A percentile compares a stretch with the other conserved stretches of the same genome.
Evolutionary conservation across 2,113 vertebrate species (phyloP).

Genomic region (Ginglymostoma cirratum): DNA sequence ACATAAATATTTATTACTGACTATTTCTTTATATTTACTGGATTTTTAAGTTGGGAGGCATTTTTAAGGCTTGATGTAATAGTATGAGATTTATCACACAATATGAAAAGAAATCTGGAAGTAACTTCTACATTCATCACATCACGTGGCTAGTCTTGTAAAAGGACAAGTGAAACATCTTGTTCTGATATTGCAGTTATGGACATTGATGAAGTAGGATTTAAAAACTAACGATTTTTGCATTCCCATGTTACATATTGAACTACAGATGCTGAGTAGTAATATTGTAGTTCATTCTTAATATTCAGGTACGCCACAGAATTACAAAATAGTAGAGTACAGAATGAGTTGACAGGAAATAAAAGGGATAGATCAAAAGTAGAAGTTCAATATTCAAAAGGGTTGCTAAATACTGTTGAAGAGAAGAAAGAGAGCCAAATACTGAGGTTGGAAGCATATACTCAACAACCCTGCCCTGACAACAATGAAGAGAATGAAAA

Average conservation of each 20-base stretch:
- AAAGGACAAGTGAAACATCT: neutral
- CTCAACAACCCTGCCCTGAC: no score
- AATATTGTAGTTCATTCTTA: neutral
- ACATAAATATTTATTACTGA: neutral
- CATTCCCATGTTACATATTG: neutral
- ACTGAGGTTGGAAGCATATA: no score
- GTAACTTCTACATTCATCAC: neutral
- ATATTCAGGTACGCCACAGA: neutral
- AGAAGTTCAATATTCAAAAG: no score
- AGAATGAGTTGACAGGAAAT: neutral
- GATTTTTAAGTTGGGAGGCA: neutral
- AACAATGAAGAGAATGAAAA: no score
- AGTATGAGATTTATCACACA: neutral
- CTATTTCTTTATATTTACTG: neutral
- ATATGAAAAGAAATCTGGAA: neutral
- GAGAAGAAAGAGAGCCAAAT: no score
- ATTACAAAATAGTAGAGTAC: neutral
- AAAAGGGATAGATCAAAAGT: no score
- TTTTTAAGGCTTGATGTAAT: neutral
- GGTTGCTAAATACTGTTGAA: no score
- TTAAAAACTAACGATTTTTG: neutral
- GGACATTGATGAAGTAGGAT: neutral
- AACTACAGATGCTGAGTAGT: neutral
- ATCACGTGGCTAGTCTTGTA: neutral
- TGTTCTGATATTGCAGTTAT: neutral